Conservation (phyloP, 2,113 vertebrate genomes). For the Eptesicus fuscus region DNA sequence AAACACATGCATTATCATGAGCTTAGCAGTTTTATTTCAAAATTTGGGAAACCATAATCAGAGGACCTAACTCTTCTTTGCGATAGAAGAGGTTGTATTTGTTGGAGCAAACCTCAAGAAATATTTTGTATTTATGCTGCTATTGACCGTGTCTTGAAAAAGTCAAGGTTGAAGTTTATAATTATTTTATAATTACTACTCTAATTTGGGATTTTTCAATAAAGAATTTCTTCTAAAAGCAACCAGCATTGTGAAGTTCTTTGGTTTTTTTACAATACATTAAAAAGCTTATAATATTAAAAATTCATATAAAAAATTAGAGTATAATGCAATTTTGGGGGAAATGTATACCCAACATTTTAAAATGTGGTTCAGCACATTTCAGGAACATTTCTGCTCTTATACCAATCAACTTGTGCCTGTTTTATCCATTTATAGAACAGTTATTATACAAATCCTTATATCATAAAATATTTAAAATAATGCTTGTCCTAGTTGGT, state of each 20-base stretch:
- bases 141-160: neutral
- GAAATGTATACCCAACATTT: neutral
- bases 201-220: neutral
- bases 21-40: neutral
- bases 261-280: neutral
- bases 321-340: neutral
- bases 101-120: neutral
- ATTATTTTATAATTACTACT: neutral
- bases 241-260: neutral
- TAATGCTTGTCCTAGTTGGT: neutral
- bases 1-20: neutral
- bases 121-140: neutral
- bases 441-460: neutral
- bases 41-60: neutral
- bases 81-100: neutral
- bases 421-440: neutral
- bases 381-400: neutral
- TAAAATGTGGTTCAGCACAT: neutral
- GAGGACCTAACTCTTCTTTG: neutral
- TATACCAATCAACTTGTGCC: neutral
- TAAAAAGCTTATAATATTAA: neutral
- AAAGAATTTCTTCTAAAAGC: neutral
- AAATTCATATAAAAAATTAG: neutral
- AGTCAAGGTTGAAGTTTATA: neutral
- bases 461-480: neutral